Percentiles rank a stretch among this genome's conserved stretches.
phyloP scores from a whole-genome alignment of 2,113 vertebrate genomes.

The Bothrops jararaca region DNA sequence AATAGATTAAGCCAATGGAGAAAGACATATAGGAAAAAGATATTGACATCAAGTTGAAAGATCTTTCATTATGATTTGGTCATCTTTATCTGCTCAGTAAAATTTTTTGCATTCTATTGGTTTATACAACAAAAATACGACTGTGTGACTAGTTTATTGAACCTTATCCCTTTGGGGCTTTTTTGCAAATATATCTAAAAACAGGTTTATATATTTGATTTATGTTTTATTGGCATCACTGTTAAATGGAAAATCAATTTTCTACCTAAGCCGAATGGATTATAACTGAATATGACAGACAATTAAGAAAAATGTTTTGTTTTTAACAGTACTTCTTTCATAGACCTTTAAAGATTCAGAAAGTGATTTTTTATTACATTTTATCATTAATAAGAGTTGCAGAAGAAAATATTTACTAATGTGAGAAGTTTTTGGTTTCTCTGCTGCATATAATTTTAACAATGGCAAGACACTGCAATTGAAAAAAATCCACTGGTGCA shows the following conservation, averaged over 20 bases:
- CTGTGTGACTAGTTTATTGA: background rate
- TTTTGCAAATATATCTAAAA: background rate
- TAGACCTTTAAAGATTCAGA: slow-evolving; percentile 51
- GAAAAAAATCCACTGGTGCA: slow-evolving; percentile 39
- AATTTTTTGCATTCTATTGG: background rate
- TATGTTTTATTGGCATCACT: background rate
- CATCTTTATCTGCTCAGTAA: background rate
- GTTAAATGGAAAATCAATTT: slow-evolving; percentile 31
- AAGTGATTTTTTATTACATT: slow-evolving; percentile 59
- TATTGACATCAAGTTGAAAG: background rate
- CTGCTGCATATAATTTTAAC: slow-evolving; percentile 50
- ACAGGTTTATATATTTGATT: background rate
- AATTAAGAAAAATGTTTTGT: slow-evolving; percentile 50
- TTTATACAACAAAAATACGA: background rate
- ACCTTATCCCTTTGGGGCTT: background rate
- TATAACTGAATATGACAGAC: slow-evolving; percentile 39
- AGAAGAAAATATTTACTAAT: slow-evolving; percentile 47
- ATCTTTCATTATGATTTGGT: background rate
- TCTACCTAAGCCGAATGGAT: slow-evolving; percentile 12
- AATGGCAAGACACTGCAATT: slow-evolving; percentile 46
- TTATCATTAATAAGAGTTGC: slow-evolving; percentile 53
- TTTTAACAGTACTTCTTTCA: slow-evolving; percentile 52
- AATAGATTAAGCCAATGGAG: background rate
- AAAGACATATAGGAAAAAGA: background rate
- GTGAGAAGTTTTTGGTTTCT: slow-evolving; percentile 43